A percentile compares a stretch with the other conserved stretches of the same genome.
Conservation (phyloP, 1,140 invertebrate species). For the Drosophila nebulosa region DNA sequence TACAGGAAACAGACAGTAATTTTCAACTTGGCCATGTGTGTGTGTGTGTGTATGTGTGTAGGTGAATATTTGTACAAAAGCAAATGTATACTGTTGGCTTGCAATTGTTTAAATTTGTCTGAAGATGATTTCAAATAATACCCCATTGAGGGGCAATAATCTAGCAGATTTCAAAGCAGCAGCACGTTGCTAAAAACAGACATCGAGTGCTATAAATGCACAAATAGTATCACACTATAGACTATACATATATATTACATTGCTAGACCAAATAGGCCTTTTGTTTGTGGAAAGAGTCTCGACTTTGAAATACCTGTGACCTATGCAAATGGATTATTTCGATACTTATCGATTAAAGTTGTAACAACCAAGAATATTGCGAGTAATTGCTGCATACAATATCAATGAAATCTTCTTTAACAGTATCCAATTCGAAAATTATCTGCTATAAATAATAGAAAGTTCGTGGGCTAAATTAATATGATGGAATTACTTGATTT, state of each 20-base stretch:
- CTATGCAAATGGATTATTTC: background rate
- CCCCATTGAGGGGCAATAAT: conserved; percentile 46
- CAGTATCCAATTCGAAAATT: too few relatives aligned
- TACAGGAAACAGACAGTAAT: background rate
- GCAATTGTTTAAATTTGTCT: conserved; percentile 22
- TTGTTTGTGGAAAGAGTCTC: background rate
- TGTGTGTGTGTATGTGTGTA: background rate
- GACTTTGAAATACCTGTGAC: background rate
- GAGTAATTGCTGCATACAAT: too few relatives aligned
- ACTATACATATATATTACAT: background rate
- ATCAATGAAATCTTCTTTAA: too few relatives aligned
- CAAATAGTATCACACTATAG: background rate
- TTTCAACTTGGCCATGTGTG: background rate
- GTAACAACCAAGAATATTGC: too few relatives aligned
- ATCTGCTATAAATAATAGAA: too few relatives aligned
- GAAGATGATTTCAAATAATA: conserved; percentile 33
- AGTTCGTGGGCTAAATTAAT: background rate
- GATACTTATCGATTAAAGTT: too few relatives aligned
- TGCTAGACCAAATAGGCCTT: background rate
- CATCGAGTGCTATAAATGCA: conserved; percentile 1
- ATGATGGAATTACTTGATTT: background rate
- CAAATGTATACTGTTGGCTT: conserved; percentile 16
- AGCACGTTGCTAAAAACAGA: conserved; percentile 8
- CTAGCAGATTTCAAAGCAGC: conserved; percentile 47
- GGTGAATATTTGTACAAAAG: background rate